Evolutionary conservation across 2,797 vertebrate genomes (phyloP).

Genomic region (Eulemur coronatus): DNA sequence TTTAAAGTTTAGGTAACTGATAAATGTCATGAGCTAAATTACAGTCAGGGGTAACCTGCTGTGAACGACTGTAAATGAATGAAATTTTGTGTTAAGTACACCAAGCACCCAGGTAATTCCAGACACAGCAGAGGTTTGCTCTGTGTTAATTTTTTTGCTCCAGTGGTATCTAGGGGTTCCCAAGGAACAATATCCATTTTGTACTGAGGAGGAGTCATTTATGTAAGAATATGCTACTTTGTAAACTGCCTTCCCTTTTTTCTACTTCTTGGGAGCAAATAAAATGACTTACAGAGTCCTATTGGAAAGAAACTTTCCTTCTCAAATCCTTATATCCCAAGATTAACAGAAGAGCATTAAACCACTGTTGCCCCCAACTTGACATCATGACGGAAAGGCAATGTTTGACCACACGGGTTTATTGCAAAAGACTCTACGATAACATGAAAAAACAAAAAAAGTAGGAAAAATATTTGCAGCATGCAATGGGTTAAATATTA

Average conservation of each 20-base stretch:
- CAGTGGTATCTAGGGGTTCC: too few relatives aligned
- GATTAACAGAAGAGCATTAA: not conserved
- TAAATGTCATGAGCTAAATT: not conserved
- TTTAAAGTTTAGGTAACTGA: not conserved
- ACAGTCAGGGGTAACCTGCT: not conserved
- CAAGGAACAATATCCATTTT: not conserved
- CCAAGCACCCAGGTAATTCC: not conserved
- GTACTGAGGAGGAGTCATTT: not conserved
- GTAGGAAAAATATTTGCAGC: not conserved
- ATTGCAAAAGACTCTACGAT: not conserved
- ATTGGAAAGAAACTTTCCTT: not conserved
- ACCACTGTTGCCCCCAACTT: accelerated
- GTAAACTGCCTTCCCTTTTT: not conserved
- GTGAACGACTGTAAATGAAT: not conserved
- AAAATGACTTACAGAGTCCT: not conserved
- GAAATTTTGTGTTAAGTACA: too few relatives aligned
- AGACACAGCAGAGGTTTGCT: not conserved
- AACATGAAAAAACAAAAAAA: not conserved
- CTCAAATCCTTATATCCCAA: not conserved
- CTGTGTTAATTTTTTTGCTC: not conserved
- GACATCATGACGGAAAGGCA: not conserved
- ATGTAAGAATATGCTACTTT: not conserved
- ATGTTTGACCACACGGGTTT: not conserved
- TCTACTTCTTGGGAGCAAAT: too few relatives aligned
- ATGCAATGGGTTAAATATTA: not conserved